Conservation (phyloP, 35 echinoderm and acorn worm genomes). For the Diadema setosum region DNA sequence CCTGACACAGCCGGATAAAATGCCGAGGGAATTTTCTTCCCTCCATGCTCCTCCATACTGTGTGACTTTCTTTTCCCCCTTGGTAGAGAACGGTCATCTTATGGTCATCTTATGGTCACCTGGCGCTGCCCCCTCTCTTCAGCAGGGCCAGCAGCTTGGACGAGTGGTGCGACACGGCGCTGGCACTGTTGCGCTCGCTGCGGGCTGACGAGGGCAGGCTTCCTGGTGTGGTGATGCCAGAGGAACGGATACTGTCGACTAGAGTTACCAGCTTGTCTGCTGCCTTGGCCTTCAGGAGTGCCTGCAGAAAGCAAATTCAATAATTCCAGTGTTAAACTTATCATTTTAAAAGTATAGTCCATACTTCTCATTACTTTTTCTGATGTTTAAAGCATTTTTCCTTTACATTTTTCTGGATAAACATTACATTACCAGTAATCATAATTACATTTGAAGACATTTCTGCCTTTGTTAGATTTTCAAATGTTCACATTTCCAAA, state of each 20-base stretch:
- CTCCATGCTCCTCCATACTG: too few relatives aligned
- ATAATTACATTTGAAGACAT: too few relatives aligned
- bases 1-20: too few relatives aligned
- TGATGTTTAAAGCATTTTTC: background rate
- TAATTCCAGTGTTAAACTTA: too few relatives aligned
- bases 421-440: background rate
- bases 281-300: constrained; percentile 51
- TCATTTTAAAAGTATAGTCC: too few relatives aligned
- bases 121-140: constrained; percentile 65
- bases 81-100: too few relatives aligned
- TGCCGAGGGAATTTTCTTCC: too few relatives aligned
- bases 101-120: too few relatives aligned
- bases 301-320: constrained; percentile 40
- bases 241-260: constrained; percentile 50
- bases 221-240: constrained; percentile 48
- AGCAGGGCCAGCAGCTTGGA: constrained; percentile 57
- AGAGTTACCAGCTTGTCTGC: constrained; percentile 60
- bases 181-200: constrained; percentile 68
- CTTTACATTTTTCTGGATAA: background rate
- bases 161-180: constrained; percentile 65
- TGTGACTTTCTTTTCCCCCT: too few relatives aligned
- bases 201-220: constrained; percentile 40
- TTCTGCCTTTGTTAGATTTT: too few relatives aligned
- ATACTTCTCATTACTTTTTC: background rate
- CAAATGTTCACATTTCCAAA: too few relatives aligned